These are phyloP conservation scores for Pachliopta kotzebuea DNA, from an alignment of 2,888 invertebrate species.

Conservation along the genomic window DNA sequence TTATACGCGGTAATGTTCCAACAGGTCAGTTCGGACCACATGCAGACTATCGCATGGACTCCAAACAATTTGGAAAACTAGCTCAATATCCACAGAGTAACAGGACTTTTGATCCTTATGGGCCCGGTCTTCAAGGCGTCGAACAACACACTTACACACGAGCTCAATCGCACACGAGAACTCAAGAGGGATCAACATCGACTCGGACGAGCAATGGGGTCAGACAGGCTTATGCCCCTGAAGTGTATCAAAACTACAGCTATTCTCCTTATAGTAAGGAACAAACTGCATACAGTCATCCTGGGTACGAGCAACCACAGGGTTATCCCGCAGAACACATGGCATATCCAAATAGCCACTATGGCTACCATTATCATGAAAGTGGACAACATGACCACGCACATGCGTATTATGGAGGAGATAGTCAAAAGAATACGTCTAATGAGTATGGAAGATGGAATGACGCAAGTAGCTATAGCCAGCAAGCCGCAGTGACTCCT, in stretches of 20 bases:
- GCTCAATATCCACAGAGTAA: conserved; percentile 68
- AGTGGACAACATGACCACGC: conserved; percentile 64
- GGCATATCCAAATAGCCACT: conserved; percentile 71
- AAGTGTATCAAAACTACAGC: conserved; percentile 77
- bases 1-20: conserved; percentile 75
- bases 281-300: conserved; percentile 78
- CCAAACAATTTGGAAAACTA: conserved; percentile 73
- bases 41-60: conserved; percentile 76
- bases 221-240: conserved; percentile 68
- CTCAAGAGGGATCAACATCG: conserved; percentile 58
- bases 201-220: conserved; percentile 65
- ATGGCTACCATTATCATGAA: conserved; percentile 76
- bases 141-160: conserved; percentile 76
- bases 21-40: conserved; percentile 74
- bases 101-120: conserved; percentile 65
- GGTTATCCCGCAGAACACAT: conserved; percentile 67
- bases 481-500: conserved; percentile 46
- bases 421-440: conserved; percentile 75
- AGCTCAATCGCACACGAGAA: conserved; percentile 59
- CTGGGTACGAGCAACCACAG: conserved; percentile 78
- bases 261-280: conserved; percentile 77
- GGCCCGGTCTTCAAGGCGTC: conserved; percentile 52
- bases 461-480: conserved; percentile 60
- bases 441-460: conserved; percentile 78
- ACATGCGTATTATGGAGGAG: conserved; percentile 68